phyloP scores from a whole-genome alignment of 2,888 invertebrate genomes.

The Nasonovia ribisnigri region DNA sequence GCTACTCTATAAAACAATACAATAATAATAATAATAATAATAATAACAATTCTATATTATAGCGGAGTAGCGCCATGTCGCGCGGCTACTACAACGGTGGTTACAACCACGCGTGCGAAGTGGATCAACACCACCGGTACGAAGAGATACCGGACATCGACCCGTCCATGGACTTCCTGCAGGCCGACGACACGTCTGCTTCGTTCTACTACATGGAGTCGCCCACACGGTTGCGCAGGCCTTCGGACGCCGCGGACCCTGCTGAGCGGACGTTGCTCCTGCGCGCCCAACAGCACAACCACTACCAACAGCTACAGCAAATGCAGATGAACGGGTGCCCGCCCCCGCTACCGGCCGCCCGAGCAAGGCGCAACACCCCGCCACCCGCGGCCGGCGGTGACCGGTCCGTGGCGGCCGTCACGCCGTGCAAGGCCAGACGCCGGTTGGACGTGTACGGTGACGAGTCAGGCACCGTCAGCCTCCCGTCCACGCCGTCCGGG shows the following conservation, averaged over 20 bases:
- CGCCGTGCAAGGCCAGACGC: conserved; percentile 59
- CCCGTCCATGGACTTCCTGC: conserved; percentile 56
- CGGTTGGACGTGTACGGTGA: conserved; percentile 61
- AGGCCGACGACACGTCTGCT: conserved; percentile 26
- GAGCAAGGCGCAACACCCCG: neutral
- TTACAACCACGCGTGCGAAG: conserved; percentile 64
- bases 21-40: neutral
- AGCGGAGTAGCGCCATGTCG: conserved; percentile 46
- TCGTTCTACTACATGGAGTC: conserved; percentile 61
- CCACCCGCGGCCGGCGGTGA: conserved; percentile 5
- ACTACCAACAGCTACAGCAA: conserved; percentile 9
- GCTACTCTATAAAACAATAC: neutral
- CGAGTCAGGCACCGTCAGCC: conserved; percentile 31
- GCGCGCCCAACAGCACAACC: conserved; percentile 36
- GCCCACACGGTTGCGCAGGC: conserved; percentile 37
- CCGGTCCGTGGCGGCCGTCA: conserved; percentile 25
- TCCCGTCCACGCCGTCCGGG: conserved; percentile 52
- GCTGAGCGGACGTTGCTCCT: conserved; percentile 50
- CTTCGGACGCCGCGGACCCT: neutral
- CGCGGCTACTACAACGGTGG: conserved; percentile 71
- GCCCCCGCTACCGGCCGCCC: neutral
- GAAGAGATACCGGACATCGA: conserved; percentile 63
- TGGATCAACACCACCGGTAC: conserved; percentile 54
- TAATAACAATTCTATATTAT: neutral
- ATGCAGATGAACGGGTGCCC: neutral